These are phyloP conservation scores for Zeuzera pyrina DNA, from an alignment of 2,888 invertebrate genomes.

Conservation along the genomic window DNA sequence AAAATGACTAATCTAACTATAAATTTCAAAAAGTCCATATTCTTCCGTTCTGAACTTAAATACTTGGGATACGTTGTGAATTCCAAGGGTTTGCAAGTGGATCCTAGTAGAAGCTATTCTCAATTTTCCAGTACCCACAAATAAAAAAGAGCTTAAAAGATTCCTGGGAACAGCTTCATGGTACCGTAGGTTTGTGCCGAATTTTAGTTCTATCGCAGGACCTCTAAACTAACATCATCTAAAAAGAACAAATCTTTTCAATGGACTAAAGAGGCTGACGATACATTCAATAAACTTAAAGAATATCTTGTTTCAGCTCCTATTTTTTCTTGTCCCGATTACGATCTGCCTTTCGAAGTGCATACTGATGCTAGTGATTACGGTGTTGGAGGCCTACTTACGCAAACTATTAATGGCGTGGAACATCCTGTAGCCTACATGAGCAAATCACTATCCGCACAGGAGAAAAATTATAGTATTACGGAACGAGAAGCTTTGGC, in stretches of 20 bases:
- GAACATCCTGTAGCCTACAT: too few species aligned
- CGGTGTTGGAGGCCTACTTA: too few species aligned
- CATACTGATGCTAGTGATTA: too few species aligned
- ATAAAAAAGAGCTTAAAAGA: constrained; percentile 15
- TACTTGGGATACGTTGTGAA: constrained; percentile 18
- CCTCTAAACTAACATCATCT: constrained; percentile 18
- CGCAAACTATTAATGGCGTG: too few species aligned
- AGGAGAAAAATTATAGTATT: too few species aligned
- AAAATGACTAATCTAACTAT: constrained; percentile 17
- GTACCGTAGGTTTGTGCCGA: constrained; percentile 19
- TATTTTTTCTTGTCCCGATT: too few species aligned
- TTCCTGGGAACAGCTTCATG: constrained; percentile 20
- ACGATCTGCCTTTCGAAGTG: too few species aligned
- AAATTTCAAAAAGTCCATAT: constrained; percentile 17
- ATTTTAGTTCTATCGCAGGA: constrained; percentile 16
- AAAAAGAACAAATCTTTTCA: constrained; percentile 15
- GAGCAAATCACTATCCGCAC: too few species aligned
- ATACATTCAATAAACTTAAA: constrained; percentile 17
- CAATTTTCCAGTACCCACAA: constrained; percentile 17
- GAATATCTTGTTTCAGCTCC: too few species aligned
- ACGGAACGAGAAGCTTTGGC: too few species aligned
- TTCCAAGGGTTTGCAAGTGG: constrained; percentile 15
- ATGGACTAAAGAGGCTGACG: constrained; percentile 18
- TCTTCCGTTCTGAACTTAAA: constrained; percentile 14
- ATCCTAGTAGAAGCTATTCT: constrained; percentile 16